Percentiles rank a stretch among this genome's conserved stretches.
These are phyloP conservation scores for Zaprionus camerounensis DNA, from an alignment of 1,140 invertebrate species.

Conservation along the genomic window DNA sequence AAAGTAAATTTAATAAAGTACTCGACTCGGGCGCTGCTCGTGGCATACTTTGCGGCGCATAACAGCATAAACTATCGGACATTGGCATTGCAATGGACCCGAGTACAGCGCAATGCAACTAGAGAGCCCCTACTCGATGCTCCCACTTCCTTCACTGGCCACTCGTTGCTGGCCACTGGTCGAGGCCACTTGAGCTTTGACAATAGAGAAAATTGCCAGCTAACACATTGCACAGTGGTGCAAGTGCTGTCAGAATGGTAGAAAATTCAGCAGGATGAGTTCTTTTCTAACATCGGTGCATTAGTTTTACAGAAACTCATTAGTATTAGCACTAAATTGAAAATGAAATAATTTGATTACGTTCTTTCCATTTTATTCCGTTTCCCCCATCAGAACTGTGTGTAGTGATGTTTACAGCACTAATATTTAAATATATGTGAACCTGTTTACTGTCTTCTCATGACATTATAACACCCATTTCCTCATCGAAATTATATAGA, in stretches of 20 bases:
- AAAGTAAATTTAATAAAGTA: conserved; percentile 81
- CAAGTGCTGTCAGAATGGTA: background rate
- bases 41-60: conserved; percentile 77
- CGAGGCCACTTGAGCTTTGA: conserved; percentile 73
- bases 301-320: too few relatives aligned
- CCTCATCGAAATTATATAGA: too few relatives aligned
- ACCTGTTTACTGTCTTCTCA: too few relatives aligned
- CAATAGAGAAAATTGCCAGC: conserved; percentile 67
- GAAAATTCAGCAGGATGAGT: background rate
- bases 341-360: background rate
- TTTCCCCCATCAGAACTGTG: background rate
- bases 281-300: too few relatives aligned
- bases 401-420: background rate
- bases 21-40: conserved; percentile 61
- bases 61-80: conserved; percentile 70
- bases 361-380: background rate
- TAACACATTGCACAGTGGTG: conserved; percentile 27
- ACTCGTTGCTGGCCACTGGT: conserved; percentile 28
- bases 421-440: too few relatives aligned
- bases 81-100: conserved; percentile 38
- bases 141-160: background rate
- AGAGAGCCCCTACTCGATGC: background rate
- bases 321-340: too few relatives aligned
- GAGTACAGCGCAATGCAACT: conserved; percentile 18
- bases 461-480: too few relatives aligned